These are phyloP conservation scores for Platichthys stellatus DNA, from an alignment of 2,113 vertebrate species.

Conservation along the genomic window DNA sequence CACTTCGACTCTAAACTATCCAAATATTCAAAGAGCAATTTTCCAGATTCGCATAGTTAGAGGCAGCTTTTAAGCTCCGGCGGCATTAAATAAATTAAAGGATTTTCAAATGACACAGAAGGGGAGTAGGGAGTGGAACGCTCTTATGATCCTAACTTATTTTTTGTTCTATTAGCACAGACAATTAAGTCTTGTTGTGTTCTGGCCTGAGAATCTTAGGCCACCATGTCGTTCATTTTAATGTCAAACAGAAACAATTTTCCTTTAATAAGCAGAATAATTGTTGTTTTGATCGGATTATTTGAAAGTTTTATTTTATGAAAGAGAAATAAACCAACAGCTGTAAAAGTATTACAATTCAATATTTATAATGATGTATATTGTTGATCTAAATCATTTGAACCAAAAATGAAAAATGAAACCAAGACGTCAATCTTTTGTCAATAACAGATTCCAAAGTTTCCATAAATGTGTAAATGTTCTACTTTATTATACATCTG, in stretches of 20 bases:
- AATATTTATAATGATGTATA: no score
- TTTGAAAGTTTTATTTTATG: not conserved
- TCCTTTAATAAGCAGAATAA: no score
- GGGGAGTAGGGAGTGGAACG: not conserved
- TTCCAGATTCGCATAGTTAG: no score
- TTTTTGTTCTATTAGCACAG: not conserved
- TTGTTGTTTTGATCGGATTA: not conserved
- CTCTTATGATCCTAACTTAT: conserved; percentile 1
- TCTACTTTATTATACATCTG: no score
- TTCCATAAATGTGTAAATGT: no score
- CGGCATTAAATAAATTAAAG: not conserved
- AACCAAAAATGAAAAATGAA: not conserved
- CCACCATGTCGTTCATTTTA: not conserved
- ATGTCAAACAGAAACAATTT: not conserved
- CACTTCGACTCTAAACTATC: not conserved
- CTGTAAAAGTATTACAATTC: not conserved
- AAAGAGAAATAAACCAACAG: not conserved
- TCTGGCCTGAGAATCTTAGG: not conserved
- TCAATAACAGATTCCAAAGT: no score
- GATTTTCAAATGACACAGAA: not conserved
- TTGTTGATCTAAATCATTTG: not conserved
- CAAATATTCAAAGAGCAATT: not conserved
- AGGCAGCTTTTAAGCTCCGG: not conserved
- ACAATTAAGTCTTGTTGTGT: not conserved
- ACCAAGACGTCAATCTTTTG: no score